Percentiles rank a stretch among this genome's conserved stretches.
Conservation (phyloP, 2,113 vertebrate species). For the Eulemur macaco region DNA sequence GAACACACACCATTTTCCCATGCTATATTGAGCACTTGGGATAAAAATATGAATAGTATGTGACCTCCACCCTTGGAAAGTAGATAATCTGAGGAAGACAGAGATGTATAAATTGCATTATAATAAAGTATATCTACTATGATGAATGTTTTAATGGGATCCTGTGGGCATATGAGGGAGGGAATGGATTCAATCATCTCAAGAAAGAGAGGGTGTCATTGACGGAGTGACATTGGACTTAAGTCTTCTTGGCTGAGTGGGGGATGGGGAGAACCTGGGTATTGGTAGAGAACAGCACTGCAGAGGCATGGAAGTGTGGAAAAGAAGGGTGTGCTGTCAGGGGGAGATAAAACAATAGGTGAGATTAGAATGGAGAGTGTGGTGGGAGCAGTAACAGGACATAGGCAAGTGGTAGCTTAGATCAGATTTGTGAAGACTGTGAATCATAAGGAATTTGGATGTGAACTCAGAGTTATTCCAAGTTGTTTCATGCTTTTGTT, state of each 20-base stretch:
- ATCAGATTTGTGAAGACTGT: neutral
- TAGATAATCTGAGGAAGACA: neutral
- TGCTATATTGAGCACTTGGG: neutral
- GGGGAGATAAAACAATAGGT: neutral
- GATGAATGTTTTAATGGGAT: neutral
- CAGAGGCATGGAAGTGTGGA: neutral
- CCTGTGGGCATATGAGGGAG: neutral
- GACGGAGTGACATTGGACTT: neutral
- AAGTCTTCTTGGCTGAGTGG: neutral
- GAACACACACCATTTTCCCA: neutral
- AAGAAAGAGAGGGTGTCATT: neutral
- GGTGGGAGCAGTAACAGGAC: neutral
- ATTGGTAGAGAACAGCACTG: neutral
- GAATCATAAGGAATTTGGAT: neutral
- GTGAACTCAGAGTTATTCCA: neutral
- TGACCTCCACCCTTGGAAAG: neutral
- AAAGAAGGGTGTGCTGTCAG: neutral
- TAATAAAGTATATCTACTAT: neutral
- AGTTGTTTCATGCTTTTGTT: neutral
- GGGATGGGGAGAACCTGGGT: neutral
- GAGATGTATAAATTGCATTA: neutral
- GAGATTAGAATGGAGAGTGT: neutral
- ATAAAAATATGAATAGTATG: neutral
- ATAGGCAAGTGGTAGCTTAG: neutral
- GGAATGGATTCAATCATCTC: neutral